Evolutionary conservation across 2,888 invertebrate genomes (phyloP).

Genomic region (Acholoe squamosa): DNA sequence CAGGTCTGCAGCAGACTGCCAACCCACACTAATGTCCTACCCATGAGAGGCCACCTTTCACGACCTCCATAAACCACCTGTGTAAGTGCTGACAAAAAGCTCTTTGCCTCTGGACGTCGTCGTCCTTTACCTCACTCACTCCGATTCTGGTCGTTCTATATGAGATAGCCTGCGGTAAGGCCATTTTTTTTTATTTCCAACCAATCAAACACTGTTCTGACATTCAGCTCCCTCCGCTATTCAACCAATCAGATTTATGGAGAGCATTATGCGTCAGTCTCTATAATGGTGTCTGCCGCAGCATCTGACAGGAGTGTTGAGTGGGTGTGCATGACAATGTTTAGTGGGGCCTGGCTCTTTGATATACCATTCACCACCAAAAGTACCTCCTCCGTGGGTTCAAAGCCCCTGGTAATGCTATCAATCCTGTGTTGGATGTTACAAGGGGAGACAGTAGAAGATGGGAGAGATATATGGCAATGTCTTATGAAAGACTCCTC

Average conservation of each 20-base stretch:
- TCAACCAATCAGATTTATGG: slow-evolving; percentile 2
- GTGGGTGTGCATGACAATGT: neutral
- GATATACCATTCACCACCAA: neutral
- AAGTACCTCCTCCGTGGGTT: neutral
- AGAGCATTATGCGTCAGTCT: neutral
- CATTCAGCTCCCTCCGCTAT: neutral
- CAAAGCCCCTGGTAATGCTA: neutral
- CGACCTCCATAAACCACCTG: slow-evolving; percentile 1
- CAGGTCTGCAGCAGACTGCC: too few relatives aligned
- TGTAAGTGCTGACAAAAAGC: slow-evolving; percentile 6
- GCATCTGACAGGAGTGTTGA: neutral
- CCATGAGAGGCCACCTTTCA: neutral
- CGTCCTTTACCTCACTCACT: neutral
- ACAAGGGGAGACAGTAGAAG: too few relatives aligned
- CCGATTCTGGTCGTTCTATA: neutral
- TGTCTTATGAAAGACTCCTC: too few relatives aligned
- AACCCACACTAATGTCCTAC: neutral
- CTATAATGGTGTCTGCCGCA: neutral
- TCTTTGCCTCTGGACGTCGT: neutral
- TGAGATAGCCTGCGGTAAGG: neutral
- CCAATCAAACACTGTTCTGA: neutral
- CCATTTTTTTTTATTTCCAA: neutral
- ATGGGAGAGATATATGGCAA: too few relatives aligned
- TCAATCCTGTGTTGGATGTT: too few relatives aligned
- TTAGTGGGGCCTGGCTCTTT: neutral